phyloP scores from a whole-genome alignment of 1,140 invertebrate genomes.

The Zaprionus ghesquierei region DNA sequence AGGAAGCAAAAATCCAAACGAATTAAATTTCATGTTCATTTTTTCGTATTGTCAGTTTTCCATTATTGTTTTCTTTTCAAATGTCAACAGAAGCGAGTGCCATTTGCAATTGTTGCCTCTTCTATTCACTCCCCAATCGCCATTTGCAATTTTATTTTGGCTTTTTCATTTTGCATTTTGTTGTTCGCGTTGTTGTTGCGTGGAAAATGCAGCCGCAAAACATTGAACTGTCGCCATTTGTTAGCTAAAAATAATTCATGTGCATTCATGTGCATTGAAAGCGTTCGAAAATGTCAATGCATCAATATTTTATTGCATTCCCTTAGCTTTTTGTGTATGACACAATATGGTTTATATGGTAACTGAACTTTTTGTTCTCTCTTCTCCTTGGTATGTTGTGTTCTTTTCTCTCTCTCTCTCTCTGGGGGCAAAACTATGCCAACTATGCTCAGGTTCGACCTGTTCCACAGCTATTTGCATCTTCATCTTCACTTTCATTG shows the following conservation, averaged over 20 bases:
- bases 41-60: neutral
- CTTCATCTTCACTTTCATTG: conserved; percentile 13
- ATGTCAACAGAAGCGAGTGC: neutral
- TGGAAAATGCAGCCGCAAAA: neutral
- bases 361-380: neutral
- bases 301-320: conserved; percentile 33
- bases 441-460: neutral
- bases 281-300: conserved; percentile 67
- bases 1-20: neutral
- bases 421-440: neutral
- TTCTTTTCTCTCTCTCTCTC: neutral
- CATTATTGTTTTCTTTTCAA: conserved; percentile 1
- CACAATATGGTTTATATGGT: neutral
- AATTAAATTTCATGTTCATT: conserved; percentile 1
- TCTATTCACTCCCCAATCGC: neutral
- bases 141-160: neutral
- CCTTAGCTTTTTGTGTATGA: neutral
- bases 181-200: neutral
- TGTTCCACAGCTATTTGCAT: conserved; percentile 12
- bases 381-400: neutral
- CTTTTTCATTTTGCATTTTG: neutral
- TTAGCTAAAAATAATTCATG: conserved; percentile 43
- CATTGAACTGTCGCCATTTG: conserved; percentile 7
- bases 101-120: neutral
- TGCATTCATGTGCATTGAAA: conserved; percentile 53